Conservation (phyloP, 2,888 invertebrate genomes). For the Amphipoea oculea region DNA sequence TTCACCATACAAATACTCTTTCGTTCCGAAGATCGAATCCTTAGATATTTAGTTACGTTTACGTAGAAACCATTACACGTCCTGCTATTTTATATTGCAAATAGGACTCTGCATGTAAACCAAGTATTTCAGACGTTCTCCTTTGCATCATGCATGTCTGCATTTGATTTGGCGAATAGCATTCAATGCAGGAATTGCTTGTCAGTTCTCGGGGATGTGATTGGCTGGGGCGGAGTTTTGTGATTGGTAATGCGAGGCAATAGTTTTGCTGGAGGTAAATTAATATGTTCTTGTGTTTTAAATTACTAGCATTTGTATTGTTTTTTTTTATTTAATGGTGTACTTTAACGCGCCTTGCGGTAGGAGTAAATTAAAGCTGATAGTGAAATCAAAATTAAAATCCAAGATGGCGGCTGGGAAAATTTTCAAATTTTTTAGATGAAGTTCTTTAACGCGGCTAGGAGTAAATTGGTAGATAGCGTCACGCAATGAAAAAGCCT, state of each 20-base stretch:
- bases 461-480: no score
- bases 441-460: no score
- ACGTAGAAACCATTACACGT: constrained; percentile 64
- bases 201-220: constrained; percentile 38
- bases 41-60: constrained; percentile 71
- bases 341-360: no score
- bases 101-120: constrained; percentile 54
- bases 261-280: constrained; percentile 14
- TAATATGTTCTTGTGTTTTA: background rate
- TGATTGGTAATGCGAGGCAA: constrained; percentile 35
- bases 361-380: no score
- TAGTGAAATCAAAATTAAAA: no score
- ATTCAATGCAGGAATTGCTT: constrained; percentile 43
- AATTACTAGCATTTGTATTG: background rate
- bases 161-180: constrained; percentile 52
- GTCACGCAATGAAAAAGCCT: no score
- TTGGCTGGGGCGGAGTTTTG: constrained; percentile 30
- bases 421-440: no score
- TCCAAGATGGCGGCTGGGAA: no score
- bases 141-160: constrained; percentile 43
- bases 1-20: constrained; percentile 54
- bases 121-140: constrained; percentile 27
- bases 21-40: constrained; percentile 69
- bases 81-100: constrained; percentile 68
- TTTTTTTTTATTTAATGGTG: background rate